Conservation (phyloP, 2,113 vertebrate species). For the Pardalotus punctatus region DNA sequence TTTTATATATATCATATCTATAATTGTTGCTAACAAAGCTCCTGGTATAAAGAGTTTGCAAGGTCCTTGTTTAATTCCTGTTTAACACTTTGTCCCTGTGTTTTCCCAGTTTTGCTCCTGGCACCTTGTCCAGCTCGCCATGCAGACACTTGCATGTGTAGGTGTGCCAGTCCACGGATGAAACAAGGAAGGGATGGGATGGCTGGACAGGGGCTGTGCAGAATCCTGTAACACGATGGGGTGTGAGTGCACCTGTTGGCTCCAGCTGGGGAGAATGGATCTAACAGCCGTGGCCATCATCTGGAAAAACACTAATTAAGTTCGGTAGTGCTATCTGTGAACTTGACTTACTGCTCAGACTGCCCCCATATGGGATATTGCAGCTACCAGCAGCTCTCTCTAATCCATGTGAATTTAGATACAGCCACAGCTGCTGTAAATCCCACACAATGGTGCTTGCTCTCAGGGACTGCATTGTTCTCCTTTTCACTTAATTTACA, state of each 20-base stretch:
- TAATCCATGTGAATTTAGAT: neutral
- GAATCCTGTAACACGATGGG: accelerated
- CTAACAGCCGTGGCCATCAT: neutral
- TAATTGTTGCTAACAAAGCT: neutral
- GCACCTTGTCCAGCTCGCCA: neutral
- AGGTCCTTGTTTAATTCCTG: neutral
- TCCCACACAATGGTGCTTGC: neutral
- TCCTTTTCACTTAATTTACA: neutral
- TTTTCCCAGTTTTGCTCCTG: neutral
- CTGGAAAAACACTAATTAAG: neutral
- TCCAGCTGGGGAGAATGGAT: neutral
- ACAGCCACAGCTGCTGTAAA: neutral
- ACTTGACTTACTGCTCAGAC: neutral
- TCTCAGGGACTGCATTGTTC: neutral
- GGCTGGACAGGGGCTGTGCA: neutral
- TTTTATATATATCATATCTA: neutral
- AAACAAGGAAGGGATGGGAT: neutral
- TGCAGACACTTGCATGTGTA: neutral
- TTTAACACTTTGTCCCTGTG: neutral
- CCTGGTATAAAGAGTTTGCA: neutral
- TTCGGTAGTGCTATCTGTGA: neutral
- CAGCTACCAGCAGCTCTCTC: neutral
- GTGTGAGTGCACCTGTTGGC: neutral
- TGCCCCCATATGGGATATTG: neutral
- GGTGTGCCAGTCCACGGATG: neutral